phyloP scores from a whole-genome alignment of 2,113 vertebrate species.

The Monarcha castaneiventris region DNA sequence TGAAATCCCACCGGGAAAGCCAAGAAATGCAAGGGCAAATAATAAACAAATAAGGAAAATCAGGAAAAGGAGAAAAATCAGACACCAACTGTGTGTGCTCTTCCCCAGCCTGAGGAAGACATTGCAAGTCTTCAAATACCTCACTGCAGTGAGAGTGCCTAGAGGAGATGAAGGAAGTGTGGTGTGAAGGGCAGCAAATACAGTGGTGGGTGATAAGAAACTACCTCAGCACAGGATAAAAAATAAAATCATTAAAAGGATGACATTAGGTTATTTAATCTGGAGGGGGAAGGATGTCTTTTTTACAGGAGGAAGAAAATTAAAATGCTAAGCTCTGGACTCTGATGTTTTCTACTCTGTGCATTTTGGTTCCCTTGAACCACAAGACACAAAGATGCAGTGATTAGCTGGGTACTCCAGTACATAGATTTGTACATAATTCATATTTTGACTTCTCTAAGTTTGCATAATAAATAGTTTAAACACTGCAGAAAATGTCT shows the following conservation, averaged over 20 bases:
- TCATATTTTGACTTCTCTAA: constrained; percentile 75
- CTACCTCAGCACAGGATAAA: not conserved
- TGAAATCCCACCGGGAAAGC: not conserved
- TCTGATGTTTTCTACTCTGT: not conserved
- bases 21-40: not conserved
- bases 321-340: not conserved
- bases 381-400: constrained; percentile 44
- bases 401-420: constrained; percentile 69
- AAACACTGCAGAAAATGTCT: constrained; percentile 75
- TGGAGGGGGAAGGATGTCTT: not conserved
- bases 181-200: not conserved
- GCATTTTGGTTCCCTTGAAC: constrained; percentile 63
- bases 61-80: not conserved
- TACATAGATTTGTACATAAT: constrained; percentile 76
- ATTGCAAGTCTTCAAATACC: constrained; percentile 11
- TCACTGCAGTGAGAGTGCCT: not conserved
- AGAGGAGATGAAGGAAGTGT: not conserved
- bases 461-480: constrained; percentile 83
- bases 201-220: not conserved
- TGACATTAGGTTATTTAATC: not conserved
- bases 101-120: not conserved
- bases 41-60: not conserved
- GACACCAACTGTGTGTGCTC: not conserved
- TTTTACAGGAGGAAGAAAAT: not conserved
- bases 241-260: not conserved